Percentiles rank a stretch among this genome's conserved stretches.
Evolutionary conservation across 2,888 invertebrate species (phyloP).

Genomic region (Campopleginae sp.): DNA sequence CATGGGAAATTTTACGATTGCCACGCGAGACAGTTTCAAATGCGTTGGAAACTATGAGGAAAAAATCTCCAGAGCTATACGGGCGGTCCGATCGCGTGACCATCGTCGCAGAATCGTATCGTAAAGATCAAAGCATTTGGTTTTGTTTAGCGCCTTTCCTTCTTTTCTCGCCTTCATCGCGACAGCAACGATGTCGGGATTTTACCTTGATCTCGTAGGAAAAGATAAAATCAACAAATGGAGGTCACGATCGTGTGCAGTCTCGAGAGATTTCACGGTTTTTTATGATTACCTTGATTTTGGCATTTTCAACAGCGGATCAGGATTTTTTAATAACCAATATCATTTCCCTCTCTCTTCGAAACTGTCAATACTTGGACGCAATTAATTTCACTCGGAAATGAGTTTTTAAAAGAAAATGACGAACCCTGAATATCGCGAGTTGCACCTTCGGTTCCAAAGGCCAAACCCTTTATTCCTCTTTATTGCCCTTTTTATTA

Average conservation of each 20-base stretch:
- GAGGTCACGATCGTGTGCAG: not conserved
- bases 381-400: too few relatives aligned
- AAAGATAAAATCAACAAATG: not conserved
- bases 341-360: not conserved
- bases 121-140: conserved; percentile 63
- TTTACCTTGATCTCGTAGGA: conserved; percentile 9
- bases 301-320: not conserved
- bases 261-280: not conserved
- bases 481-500: too few relatives aligned
- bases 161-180: not conserved
- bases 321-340: not conserved
- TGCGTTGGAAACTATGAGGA: not conserved
- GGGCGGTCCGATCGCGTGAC: conserved; percentile 23
- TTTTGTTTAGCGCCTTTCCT: conserved; percentile 24
- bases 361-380: not conserved
- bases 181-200: not conserved
- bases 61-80: conserved; percentile 34
- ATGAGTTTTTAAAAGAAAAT: too few relatives aligned
- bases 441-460: too few relatives aligned
- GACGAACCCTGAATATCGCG: too few relatives aligned
- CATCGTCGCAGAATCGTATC: conserved; percentile 57
- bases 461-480: too few relatives aligned
- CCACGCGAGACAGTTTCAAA: conserved; percentile 23
- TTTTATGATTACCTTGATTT: not conserved
- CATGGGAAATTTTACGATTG: conserved; percentile 46